phyloP scores from a whole-genome alignment of 2,888 invertebrate species.

The Xanthorhoe spadicearia region DNA sequence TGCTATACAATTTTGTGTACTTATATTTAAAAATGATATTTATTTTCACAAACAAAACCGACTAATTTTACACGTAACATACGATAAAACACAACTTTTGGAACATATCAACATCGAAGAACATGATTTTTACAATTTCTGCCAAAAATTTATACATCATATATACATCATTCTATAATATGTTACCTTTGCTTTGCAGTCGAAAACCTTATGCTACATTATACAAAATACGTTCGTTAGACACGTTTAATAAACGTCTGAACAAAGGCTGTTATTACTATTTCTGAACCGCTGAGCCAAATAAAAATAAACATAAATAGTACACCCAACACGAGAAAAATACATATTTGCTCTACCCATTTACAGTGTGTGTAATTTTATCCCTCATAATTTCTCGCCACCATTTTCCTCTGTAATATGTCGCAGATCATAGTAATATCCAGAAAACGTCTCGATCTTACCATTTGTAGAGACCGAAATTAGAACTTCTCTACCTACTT shows the following conservation, averaged over 20 bases:
- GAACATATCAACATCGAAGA: too few species aligned
- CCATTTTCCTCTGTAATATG: slow-evolving; percentile 23
- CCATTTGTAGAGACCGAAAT: slow-evolving; percentile 14
- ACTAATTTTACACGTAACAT: too few species aligned
- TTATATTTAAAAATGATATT: too few species aligned
- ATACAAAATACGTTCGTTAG: background rate
- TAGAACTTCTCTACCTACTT: slow-evolving; percentile 7
- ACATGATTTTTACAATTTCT: too few species aligned
- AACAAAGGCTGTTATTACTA: slow-evolving; percentile 4
- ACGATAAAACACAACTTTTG: too few species aligned
- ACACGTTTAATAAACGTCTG: background rate
- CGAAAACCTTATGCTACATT: too few species aligned
- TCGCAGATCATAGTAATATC: slow-evolving; percentile 27
- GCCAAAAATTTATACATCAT: too few species aligned
- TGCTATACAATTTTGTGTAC: too few species aligned
- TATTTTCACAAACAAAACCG: too few species aligned
- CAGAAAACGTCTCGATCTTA: slow-evolving; percentile 12
- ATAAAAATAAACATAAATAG: slow-evolving; percentile 11
- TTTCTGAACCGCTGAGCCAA: slow-evolving; percentile 6
- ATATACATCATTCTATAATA: too few species aligned
- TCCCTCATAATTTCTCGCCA: slow-evolving; percentile 26
- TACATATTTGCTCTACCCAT: slow-evolving; percentile 20
- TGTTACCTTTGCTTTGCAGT: too few species aligned
- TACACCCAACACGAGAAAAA: slow-evolving; percentile 1
- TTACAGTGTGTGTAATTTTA: slow-evolving; percentile 27